Evolutionary conservation across 2,797 vertebrate genomes (phyloP), one percentile per base, ranked within the genome.

Genomic region (Orestias chungarensis): DNA sequence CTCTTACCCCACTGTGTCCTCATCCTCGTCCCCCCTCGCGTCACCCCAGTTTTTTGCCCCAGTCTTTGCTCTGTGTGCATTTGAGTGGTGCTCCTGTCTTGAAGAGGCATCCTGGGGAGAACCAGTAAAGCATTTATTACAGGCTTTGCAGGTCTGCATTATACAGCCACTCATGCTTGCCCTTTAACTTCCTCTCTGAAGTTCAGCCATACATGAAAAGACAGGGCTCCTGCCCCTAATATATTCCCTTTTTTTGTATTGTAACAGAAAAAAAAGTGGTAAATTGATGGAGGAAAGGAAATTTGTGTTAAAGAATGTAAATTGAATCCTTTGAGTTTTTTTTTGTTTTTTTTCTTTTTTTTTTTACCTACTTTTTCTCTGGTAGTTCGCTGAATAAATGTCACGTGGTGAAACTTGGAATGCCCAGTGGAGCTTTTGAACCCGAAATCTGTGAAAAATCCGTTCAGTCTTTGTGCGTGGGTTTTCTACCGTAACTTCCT

Each of bases 101-200:
- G 94, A 94, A 93, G 77, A 84, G 94, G 89, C 92, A 87, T 95
- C 95, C 96, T 95, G 95, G 94, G 94, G 96, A 96, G 95, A 94
- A 94, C 95, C 92, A 96, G 95, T 96, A 98, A 97, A 97, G 96
- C 95, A 96, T 98, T 96, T 97, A 96, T 96, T 97, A 97, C 93
- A 89, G 86, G 94, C 96, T 97, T 93, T 96, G 94, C 96, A 96
- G 95, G 95, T 94, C 93, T 95, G 95, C 95, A 96, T 97, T 98
- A 96, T 96, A 94, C 94, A 96, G 92, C 94, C 95, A 96, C 95
- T 97, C 94, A 90, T 96, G 96, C 96, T 95, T 97, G 96, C 95
- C 96, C 95, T 96, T 96, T 96, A 96, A 96, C 96, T 96, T 96
- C 95, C 94, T 40, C 95, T 97, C 95, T 97, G 96, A 98, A 96